phyloP scores from a whole-genome alignment of 1,140 invertebrate species.

The Dinoponera quadriceps region DNA sequence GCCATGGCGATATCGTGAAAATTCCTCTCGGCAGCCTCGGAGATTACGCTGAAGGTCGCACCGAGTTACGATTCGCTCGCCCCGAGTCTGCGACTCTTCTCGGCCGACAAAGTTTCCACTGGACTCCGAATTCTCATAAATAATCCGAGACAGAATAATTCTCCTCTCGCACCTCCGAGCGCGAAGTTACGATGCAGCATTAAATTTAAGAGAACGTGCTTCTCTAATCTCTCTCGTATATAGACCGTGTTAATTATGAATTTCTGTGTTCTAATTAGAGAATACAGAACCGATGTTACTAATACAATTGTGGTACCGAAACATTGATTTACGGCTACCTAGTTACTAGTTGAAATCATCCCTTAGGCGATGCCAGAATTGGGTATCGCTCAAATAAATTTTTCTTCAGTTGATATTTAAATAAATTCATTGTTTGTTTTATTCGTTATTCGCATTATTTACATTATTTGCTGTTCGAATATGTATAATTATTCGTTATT shows the following conservation, averaged over 20 bases:
- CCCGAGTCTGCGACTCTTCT: neutral
- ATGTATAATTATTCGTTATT: too few species aligned
- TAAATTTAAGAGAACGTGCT: neutral
- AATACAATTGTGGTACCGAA: neutral
- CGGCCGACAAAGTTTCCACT: neutral
- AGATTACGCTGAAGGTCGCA: conserved; percentile 1
- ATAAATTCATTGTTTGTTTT: too few species aligned
- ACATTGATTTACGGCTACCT: neutral
- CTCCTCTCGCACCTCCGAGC: neutral
- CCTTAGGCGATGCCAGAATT: too few species aligned
- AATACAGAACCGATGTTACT: neutral
- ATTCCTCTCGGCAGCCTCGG: conserved; percentile 6
- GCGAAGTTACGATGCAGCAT: neutral
- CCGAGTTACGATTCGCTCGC: neutral
- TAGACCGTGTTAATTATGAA: too few species aligned
- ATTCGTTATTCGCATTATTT: too few species aligned
- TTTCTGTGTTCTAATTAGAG: neutral
- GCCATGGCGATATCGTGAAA: neutral
- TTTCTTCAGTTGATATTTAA: too few species aligned
- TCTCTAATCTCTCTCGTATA: too few species aligned
- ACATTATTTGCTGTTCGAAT: too few species aligned
- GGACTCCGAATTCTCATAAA: neutral
- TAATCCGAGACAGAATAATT: neutral
- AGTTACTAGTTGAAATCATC: too few species aligned
- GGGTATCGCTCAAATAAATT: too few species aligned